A percentile compares a stretch with the other conserved stretches of the same genome.
phyloP scores from a whole-genome alignment of 35 echinoderm and acorn worm genomes.

The Lytechinus variegatus region DNA sequence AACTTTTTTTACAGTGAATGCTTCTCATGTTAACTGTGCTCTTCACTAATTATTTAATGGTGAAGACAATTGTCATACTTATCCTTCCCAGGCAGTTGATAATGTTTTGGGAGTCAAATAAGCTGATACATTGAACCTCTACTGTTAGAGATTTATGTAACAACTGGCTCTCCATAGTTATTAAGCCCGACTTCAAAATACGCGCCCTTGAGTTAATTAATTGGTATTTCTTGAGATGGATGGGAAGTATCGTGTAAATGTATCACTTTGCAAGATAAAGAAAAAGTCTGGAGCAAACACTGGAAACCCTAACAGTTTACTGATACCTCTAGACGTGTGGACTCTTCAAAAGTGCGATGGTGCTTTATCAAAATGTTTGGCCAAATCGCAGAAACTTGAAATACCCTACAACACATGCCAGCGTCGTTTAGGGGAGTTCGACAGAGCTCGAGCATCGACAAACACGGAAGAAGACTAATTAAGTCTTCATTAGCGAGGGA shows the following conservation, averaged over 20 bases:
- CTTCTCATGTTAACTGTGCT: no score
- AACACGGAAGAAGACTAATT: conserved; percentile 53
- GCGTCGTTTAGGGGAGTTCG: conserved; percentile 12
- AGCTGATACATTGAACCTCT: no score
- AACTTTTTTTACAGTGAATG: no score
- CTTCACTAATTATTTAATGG: no score
- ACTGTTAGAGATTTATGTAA: no score
- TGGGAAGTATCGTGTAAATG: neutral
- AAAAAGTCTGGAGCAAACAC: neutral
- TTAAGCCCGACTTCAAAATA: no score
- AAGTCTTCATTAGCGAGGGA: conserved; percentile 38
- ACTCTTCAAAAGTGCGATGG: neutral
- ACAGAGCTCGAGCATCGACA: neutral
- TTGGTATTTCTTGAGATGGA: neutral
- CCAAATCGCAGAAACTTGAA: conserved; percentile 26
- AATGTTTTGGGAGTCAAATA: no score
- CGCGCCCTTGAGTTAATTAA: no score
- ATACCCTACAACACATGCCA: neutral
- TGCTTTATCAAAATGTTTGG: neutral
- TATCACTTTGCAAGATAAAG: neutral
- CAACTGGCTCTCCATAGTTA: no score
- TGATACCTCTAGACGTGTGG: conserved; percentile 8
- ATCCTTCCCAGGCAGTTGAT: no score
- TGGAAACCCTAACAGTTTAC: neutral
- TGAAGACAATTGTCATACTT: no score